Conservation (phyloP, 2,113 vertebrate species). For the Callocephalon fimbriatum region DNA sequence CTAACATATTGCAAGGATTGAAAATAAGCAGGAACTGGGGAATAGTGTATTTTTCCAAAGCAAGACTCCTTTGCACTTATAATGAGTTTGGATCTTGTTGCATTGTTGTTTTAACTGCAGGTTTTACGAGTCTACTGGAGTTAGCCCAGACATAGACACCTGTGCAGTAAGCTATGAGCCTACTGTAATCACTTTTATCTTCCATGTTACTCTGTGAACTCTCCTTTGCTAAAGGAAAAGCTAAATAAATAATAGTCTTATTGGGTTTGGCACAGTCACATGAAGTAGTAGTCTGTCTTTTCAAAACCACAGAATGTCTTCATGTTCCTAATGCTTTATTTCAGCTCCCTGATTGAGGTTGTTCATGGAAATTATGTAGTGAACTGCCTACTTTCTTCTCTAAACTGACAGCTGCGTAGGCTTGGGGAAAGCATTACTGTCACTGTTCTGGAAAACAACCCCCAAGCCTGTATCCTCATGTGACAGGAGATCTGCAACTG, state of each 20-base stretch:
- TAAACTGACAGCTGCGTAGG: slow-evolving; percentile 70
- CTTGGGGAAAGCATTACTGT: slow-evolving; percentile 66
- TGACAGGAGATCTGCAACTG: slow-evolving; percentile 41
- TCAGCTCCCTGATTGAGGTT: slow-evolving; percentile 29
- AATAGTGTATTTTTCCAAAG: background rate
- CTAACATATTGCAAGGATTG: background rate
- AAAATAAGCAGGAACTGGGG: background rate
- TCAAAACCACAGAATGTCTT: background rate
- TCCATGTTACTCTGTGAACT: background rate
- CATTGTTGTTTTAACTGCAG: background rate
- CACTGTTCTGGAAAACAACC: slow-evolving; percentile 56
- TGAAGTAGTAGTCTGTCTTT: slow-evolving; percentile 19
- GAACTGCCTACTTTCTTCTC: slow-evolving; percentile 54
- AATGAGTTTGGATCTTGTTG: background rate
- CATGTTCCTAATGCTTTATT: slow-evolving; percentile 21
- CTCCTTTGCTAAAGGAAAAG: background rate
- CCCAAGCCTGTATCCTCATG: slow-evolving; percentile 42
- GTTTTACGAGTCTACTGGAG: background rate
- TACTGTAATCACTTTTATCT: background rate
- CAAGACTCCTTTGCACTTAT: background rate
- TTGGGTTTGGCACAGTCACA: background rate
- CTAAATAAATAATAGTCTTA: background rate
- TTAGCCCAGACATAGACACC: background rate
- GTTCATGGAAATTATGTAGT: slow-evolving; percentile 55
- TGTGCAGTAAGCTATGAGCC: background rate